Evolutionary conservation across 2,113 vertebrate species (phyloP).

Genomic region (Myrmophylax atrothorax): DNA sequence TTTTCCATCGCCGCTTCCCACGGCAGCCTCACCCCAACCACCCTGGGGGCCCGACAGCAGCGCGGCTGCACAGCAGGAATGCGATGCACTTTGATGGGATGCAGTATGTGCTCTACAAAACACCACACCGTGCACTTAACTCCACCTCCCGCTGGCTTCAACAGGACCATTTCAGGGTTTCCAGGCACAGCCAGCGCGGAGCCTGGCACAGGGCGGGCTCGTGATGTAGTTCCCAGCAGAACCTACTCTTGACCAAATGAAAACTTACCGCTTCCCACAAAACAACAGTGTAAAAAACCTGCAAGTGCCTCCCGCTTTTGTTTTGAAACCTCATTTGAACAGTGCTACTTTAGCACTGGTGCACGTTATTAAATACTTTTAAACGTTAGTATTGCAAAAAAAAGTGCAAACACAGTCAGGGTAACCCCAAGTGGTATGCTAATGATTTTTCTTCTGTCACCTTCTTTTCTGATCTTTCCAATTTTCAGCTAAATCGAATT

Average conservation of each 20-base stretch:
- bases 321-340: background rate
- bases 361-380: background rate
- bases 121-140: background rate
- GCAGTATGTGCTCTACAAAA: background rate
- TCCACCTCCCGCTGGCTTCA: background rate
- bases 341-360: background rate
- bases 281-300: background rate
- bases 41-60: fast-evolving
- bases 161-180: background rate
- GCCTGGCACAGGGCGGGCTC: background rate
- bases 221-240: background rate
- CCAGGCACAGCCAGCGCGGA: background rate
- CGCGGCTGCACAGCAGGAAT: background rate
- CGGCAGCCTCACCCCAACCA: background rate
- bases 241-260: background rate
- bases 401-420: fast-evolving
- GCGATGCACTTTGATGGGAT: fast-evolving
- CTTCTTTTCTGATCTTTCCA: background rate
- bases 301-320: background rate
- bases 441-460: background rate
- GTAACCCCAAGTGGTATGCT: background rate
- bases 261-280: background rate
- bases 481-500: background rate
- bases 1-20: background rate
- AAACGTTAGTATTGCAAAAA: background rate